Evolutionary conservation across 2,888 invertebrate species (phyloP), one percentile per base, ranked within the genome.

Genomic region (Nephrotoma appendiculata): DNA sequence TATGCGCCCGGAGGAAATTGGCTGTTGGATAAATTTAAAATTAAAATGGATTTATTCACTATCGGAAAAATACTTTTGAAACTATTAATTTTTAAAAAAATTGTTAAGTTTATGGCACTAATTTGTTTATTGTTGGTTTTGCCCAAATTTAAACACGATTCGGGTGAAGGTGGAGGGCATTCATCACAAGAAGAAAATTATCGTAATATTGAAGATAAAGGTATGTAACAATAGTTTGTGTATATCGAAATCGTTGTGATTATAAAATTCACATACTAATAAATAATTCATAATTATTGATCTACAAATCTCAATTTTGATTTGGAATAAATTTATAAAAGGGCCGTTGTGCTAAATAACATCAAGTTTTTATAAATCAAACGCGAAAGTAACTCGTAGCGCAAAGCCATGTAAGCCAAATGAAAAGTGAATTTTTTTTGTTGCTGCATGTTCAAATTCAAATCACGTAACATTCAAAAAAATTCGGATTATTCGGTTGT

Each of bases 31-130:
- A 94, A 96, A 89, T 91, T 96, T 0, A 94, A 95, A 85, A 91
- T 95, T 41, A 96, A 96, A 91, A 89, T 96, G 86, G 95, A 95
- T 89, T 93, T 96, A 1, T 93, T 95, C 87, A 95, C 96, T 0
- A 91, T 96, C 86, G 95, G 95, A 0, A 96, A 96, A 91, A 93
- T 96, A 87, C 89, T 96, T 87, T 90, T 96, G 48, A 96, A 96
- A 90, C 90, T 96, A 86, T 91, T 96, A 5, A 94, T 96, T 88
- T 96, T 96, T 90, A 96, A 96, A 91, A 95, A 96, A 91, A 94
- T 96, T 86, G 94, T 96, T 87, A 96, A 96, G 89, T 96, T 96
- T 91, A 94, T 96, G 83, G 96, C 95, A 0, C 92, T 96, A 5
- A 93, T 96, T 89, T 96, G 95, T 89, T 92, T 96, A 89, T 91